Evolutionary conservation across 1,140 invertebrate genomes (phyloP), one percentile per base, ranked within the genome.

Genomic region (Epicauta chinensis): DNA sequence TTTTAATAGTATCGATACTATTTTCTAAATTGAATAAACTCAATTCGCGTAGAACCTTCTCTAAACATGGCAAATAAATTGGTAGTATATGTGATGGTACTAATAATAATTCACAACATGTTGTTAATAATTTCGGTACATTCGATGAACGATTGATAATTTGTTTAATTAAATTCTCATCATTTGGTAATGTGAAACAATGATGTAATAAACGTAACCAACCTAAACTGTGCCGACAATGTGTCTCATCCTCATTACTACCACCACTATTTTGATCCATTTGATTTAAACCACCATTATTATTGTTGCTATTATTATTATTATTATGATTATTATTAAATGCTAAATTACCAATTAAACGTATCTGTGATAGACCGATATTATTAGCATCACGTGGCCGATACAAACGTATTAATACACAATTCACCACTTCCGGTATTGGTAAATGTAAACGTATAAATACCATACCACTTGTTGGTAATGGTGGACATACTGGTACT

Each of bases 381-480:
- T 88, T 93, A 44, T 83, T 82, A 9, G 87, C 90, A 62, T 94
- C 91, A 16, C 87, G 78, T 1, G 92, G 91, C 66, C 88, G 89
- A 67, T 87, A 91, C 12, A 90, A 72, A 2, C 81, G 73, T 5
- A 89, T 71, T 43, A 81, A 71, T 40, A 82, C 76, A 36, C 77
- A 76, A 43, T 81, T 85, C 2, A 81, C 85, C 3, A 96, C 86
- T 71, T 92, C 82, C 0, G 91, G 87, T 45, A 85, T 81, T 2
- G 85, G 81, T 2, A 95, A 70, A 53, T 85, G 86, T 7, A 96
- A 75, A 39, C 86, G 81, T 66, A 95, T 93, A 60, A 82, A 89
- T 0, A 88, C 89, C 63, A 93, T 81, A 40, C 91, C 91, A 37
- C 86, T 85, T 2, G 91, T 93, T 17, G 81, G 77, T 63, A 89